These are phyloP conservation scores for Drosophila greeni DNA, from an alignment of 2,888 invertebrate species.

Conservation along the genomic window DNA sequence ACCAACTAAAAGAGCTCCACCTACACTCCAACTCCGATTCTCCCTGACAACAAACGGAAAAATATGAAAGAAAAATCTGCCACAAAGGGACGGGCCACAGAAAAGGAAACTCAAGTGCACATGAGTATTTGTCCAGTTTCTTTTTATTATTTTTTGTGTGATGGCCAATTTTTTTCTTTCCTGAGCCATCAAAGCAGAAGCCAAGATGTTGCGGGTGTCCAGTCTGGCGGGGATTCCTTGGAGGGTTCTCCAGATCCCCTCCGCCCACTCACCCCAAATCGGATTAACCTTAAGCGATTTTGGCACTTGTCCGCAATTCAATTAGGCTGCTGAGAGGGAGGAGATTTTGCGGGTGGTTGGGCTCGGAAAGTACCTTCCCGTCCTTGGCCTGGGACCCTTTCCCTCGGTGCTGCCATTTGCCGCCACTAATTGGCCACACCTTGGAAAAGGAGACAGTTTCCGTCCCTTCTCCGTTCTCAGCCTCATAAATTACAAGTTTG, in stretches of 20 bases:
- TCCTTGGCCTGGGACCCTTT: conserved; percentile 17
- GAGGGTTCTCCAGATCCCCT: conserved; percentile 24
- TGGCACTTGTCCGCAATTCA: conserved; percentile 74
- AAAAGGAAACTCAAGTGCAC: conserved; percentile 56
- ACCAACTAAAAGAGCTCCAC: conserved; percentile 54
- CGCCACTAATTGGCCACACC: conserved; percentile 71
- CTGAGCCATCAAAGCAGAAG: conserved; percentile 43
- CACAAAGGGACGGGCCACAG: conserved; percentile 51
- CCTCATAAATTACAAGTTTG: conserved; percentile 66
- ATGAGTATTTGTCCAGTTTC: conserved; percentile 52
- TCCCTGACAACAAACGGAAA: conserved; percentile 41
- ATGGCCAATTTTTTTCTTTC: conserved; percentile 10
- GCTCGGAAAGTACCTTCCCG: conserved; percentile 19
- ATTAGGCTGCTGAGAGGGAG: conserved; percentile 58
- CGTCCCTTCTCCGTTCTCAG: conserved; percentile 58
- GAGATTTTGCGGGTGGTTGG: conserved; percentile 29
- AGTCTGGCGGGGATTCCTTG: conserved; percentile 41
- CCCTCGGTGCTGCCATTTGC: conserved; percentile 44
- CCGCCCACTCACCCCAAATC: conserved; percentile 66
- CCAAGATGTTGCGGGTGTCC: conserved; percentile 68
- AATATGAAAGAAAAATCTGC: conserved; percentile 45
- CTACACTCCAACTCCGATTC: conserved; percentile 42
- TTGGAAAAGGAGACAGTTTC: conserved; percentile 27
- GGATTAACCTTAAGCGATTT: conserved; percentile 76
- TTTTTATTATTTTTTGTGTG: conserved; percentile 14